Evolutionary conservation across 2,888 invertebrate species (phyloP).

Genomic region (Ennomos erosarius): DNA sequence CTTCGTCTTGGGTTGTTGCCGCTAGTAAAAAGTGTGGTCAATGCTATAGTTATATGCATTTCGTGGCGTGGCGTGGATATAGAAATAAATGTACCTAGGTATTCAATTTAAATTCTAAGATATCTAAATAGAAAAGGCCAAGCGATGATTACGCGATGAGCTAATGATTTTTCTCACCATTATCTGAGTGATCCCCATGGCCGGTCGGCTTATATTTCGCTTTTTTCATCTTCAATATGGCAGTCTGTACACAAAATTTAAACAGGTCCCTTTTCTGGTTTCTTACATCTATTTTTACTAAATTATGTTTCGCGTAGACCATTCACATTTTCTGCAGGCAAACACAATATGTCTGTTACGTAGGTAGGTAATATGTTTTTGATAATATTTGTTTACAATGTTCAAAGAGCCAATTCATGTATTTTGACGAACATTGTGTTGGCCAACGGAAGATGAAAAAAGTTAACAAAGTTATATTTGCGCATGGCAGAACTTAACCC

Average conservation of each 20-base stretch:
- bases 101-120: too few relatives aligned
- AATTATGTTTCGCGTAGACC: conserved; percentile 52
- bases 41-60: too few relatives aligned
- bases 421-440: conserved; percentile 59
- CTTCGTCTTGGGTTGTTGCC: too few relatives aligned
- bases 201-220: conserved; percentile 49
- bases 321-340: conserved; percentile 75
- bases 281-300: conserved; percentile 63
- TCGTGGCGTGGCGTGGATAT: too few relatives aligned
- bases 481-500: neutral
- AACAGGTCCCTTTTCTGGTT: conserved; percentile 62
- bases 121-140: too few relatives aligned
- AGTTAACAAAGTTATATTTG: conserved; percentile 12
- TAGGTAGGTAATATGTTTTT: conserved; percentile 31
- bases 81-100: too few relatives aligned
- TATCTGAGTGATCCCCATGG: conserved; percentile 50
- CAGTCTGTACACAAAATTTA: conserved; percentile 75
- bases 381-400: conserved; percentile 44
- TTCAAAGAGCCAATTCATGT: conserved; percentile 64
- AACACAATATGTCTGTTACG: conserved; percentile 58
- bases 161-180: conserved; percentile 49
- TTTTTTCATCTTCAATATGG: conserved; percentile 57
- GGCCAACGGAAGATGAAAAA: conserved; percentile 48
- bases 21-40: too few relatives aligned
- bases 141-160: too few relatives aligned